Evolutionary conservation across 1,140 invertebrate species (phyloP).

Genomic region (Argopecten irradians): DNA sequence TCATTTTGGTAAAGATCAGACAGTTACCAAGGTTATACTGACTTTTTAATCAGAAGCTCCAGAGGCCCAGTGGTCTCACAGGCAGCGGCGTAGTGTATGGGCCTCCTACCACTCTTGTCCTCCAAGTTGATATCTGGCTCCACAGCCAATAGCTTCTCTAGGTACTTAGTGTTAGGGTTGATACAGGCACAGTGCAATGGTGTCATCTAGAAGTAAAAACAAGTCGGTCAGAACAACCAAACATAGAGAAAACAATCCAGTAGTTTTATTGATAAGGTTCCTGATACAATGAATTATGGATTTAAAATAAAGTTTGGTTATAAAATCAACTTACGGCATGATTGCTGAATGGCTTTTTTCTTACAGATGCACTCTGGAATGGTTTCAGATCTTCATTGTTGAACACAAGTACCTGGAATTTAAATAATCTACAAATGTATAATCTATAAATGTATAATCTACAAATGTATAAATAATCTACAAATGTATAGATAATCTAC

Average conservation of each 20-base stretch:
- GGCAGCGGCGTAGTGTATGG: conserved; percentile 80
- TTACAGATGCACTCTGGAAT: conserved; percentile 75
- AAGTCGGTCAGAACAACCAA: background rate
- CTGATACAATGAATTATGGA: no score
- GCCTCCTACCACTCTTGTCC: conserved; percentile 76
- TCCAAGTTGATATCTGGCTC: conserved; percentile 77
- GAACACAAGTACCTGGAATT: conserved; percentile 72
- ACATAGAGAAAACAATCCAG: background rate
- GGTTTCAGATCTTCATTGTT: conserved; percentile 73
- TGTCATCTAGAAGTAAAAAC: conserved; percentile 73
- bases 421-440: background rate
- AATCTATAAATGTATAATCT: no score
- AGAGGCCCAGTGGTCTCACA: conserved; percentile 78
- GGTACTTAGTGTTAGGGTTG: conserved; percentile 79
- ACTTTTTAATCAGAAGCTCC: conserved; percentile 76
- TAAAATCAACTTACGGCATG: conserved; percentile 64
- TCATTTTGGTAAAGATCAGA: background rate
- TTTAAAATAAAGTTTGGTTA: background rate
- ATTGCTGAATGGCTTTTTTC: conserved; percentile 75
- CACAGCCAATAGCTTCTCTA: conserved; percentile 74
- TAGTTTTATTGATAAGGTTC: background rate
- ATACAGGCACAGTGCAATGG: conserved; percentile 80
- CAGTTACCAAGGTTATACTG: conserved; percentile 39
- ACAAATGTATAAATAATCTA: no score
- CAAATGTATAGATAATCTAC: no score